Percentiles rank a stretch among this genome's conserved stretches.
These are phyloP conservation scores for Helicoverpa assulta DNA, from an alignment of 2,888 invertebrate genomes.

Conservation along the genomic window DNA sequence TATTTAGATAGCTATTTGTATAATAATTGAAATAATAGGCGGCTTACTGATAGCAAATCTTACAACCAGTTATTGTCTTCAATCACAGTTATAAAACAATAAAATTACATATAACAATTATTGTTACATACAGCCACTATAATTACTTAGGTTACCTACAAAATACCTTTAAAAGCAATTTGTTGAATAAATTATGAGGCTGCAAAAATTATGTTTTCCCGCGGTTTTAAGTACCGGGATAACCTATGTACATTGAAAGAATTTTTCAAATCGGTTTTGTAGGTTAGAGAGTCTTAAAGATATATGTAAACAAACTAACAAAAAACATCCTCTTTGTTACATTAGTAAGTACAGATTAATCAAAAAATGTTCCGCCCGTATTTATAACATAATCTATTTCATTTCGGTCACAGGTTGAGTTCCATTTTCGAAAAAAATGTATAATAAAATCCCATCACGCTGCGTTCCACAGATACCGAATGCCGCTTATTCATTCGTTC, in stretches of 20 bases:
- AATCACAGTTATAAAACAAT: slow-evolving; percentile 20
- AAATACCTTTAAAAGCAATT: not conserved
- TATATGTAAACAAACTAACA: too few species aligned
- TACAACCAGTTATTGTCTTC: slow-evolving; percentile 2
- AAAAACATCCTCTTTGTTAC: too few species aligned
- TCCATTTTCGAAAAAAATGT: slow-evolving; percentile 39
- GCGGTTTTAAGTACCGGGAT: too few species aligned
- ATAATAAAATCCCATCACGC: slow-evolving; percentile 38
- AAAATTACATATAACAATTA: not conserved
- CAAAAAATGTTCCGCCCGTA: not conserved
- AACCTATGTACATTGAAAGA: too few species aligned
- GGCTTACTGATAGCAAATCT: slow-evolving; percentile 1
- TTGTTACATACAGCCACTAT: not conserved
- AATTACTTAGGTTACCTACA: not conserved
- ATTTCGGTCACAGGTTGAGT: not conserved
- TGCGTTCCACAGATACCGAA: slow-evolving; percentile 68
- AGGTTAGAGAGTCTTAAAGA: too few species aligned
- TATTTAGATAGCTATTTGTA: too few species aligned
- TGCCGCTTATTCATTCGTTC: slow-evolving; percentile 52
- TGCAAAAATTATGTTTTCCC: too few species aligned
- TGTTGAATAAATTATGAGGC: too few species aligned
- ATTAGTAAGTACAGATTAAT: too few species aligned
- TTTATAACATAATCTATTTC: not conserved
- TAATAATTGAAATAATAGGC: slow-evolving; percentile 30
- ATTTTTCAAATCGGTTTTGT: too few species aligned